Evolutionary conservation across 2,888 invertebrate species (phyloP).

Genomic region (Hybos culiciformis): DNA sequence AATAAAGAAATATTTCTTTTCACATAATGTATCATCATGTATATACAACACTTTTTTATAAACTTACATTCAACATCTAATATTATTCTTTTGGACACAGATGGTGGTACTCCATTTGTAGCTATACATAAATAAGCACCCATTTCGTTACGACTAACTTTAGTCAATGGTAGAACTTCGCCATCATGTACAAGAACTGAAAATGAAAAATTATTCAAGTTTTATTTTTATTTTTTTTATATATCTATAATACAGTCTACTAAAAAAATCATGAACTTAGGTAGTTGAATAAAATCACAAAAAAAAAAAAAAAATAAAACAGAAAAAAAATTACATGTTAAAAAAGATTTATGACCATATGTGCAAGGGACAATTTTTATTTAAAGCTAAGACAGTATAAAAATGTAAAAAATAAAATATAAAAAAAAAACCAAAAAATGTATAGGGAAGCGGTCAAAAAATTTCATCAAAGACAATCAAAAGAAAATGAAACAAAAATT

Average conservation of each 20-base stretch:
- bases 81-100: slow-evolving; percentile 82
- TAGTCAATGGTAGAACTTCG: slow-evolving; percentile 69
- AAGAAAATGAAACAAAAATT: no score
- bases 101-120: slow-evolving; percentile 76
- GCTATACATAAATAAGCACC: slow-evolving; percentile 37
- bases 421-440: no score
- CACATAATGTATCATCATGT: no score
- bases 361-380: not conserved
- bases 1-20: slow-evolving; percentile 10
- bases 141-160: slow-evolving; percentile 70
- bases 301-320: not conserved
- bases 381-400: no score
- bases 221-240: not conserved
- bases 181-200: slow-evolving; percentile 73
- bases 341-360: not conserved
- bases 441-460: no score
- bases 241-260: not conserved
- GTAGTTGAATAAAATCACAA: not conserved
- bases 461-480: no score
- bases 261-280: not conserved
- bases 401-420: no score
- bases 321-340: not conserved
- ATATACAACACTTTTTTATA: slow-evolving; percentile 4
- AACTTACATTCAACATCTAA: slow-evolving; percentile 74
- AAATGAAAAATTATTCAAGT: slow-evolving; percentile 16